Evolutionary conservation across 2,888 invertebrate genomes (phyloP).

Genomic region (Allacma fusca): DNA sequence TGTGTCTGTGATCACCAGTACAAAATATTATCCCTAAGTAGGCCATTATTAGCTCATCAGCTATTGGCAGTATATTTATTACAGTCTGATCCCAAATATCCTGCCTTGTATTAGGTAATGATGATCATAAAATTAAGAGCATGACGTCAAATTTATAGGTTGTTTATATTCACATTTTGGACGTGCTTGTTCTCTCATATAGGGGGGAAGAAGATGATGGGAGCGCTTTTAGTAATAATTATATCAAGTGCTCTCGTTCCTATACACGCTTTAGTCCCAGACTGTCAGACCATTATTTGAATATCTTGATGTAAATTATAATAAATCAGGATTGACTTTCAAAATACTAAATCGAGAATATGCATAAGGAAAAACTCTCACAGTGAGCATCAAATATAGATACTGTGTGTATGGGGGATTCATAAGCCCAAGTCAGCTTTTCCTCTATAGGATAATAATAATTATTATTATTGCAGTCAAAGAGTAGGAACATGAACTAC

Average conservation of each 20-base stretch:
- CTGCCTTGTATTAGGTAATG: not conserved
- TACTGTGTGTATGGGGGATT: too few species aligned
- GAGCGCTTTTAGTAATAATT: not conserved
- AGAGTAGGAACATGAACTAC: too few species aligned
- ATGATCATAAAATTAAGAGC: constrained; percentile 3
- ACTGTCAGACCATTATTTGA: not conserved
- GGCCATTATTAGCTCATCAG: too few species aligned
- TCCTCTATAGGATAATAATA: too few species aligned
- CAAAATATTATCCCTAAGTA: too few species aligned
- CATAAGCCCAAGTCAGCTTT: not conserved
- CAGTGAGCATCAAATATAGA: too few species aligned
- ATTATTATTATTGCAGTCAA: too few species aligned
- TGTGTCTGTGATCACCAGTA: too few species aligned
- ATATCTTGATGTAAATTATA: not conserved
- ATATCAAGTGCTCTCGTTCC: not conserved
- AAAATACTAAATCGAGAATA: not conserved
- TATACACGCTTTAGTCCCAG: not conserved
- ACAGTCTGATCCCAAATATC: not conserved
- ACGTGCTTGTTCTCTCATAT: not conserved
- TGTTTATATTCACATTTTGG: not conserved
- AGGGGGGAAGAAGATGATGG: too few species aligned
- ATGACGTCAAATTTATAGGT: not conserved
- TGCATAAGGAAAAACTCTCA: too few species aligned
- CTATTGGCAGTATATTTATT: too few species aligned
- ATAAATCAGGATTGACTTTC: not conserved